Percentiles rank a stretch among this genome's conserved stretches.
Evolutionary conservation across 2,113 vertebrate species (phyloP).

Genomic region (Opisthocomus hoazin): DNA sequence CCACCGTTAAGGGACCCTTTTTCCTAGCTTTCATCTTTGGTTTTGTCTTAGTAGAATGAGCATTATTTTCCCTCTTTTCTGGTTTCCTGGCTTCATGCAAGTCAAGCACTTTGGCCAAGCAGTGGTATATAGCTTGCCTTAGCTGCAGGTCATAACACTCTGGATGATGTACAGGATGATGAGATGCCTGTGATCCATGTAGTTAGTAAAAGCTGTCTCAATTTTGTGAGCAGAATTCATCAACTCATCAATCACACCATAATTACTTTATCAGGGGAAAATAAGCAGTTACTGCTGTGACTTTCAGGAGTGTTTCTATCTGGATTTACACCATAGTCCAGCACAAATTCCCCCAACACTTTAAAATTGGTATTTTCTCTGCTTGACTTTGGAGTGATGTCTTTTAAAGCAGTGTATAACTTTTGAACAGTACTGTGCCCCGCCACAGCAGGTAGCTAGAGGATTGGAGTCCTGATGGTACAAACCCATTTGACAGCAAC

Average conservation of each 20-base stretch:
- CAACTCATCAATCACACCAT: not conserved
- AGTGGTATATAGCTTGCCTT: not conserved
- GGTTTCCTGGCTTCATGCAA: not conserved
- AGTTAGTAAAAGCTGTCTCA: not conserved
- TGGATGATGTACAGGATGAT: not conserved
- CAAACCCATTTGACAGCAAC: not conserved
- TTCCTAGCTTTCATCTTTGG: not conserved
- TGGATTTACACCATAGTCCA: not conserved
- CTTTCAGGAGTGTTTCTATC: not conserved
- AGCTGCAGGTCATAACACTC: not conserved
- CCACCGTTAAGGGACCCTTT: not conserved
- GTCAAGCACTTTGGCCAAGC: not conserved
- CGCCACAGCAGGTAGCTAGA: not conserved
- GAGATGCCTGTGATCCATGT: not conserved
- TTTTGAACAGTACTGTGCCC: not conserved
- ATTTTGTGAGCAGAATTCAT: not conserved
- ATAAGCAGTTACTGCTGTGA: not conserved
- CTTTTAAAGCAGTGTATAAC: not conserved
- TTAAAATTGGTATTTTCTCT: not conserved
- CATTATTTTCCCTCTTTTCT: not conserved
- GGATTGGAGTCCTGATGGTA: not conserved
- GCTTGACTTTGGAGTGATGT: not conserved
- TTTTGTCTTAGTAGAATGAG: not conserved
- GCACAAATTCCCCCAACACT: not conserved
- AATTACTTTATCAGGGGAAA: not conserved